Conservation (phyloP, 2,797 vertebrate species). For the Euphonia xanthogaster region DNA sequence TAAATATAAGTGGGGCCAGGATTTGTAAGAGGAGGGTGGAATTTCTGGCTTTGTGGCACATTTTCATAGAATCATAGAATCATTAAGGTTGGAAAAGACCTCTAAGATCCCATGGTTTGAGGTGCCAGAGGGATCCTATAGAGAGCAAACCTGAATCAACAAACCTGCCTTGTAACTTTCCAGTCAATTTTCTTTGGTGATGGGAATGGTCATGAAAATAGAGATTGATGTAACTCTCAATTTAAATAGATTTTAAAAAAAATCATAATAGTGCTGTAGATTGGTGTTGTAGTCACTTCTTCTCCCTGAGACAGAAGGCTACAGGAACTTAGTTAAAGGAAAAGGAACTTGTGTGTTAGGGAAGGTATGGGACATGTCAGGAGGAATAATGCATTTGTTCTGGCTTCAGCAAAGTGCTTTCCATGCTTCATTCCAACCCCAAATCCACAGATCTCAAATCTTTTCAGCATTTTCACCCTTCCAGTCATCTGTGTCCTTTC, state of each 20-base stretch:
- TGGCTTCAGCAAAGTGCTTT: background rate
- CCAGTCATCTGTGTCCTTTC: background rate
- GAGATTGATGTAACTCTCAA: background rate
- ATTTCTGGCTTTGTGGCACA: background rate
- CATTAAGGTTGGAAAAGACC: background rate
- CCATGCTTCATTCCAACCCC: background rate
- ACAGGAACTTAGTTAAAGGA: background rate
- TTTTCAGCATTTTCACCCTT: background rate
- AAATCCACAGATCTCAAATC: background rate
- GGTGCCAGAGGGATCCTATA: background rate
- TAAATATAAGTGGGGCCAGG: background rate
- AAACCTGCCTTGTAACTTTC: background rate
- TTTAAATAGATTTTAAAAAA: background rate
- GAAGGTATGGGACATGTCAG: background rate
- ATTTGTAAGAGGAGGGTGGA: background rate
- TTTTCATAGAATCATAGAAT: background rate
- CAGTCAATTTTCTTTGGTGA: background rate
- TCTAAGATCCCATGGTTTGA: background rate
- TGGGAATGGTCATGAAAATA: background rate
- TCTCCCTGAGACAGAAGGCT: background rate
- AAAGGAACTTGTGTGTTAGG: background rate
- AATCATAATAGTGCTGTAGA: background rate
- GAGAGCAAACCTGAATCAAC: background rate
- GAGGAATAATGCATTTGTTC: background rate
- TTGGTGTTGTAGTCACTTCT: background rate